Evolutionary conservation across 1,140 invertebrate species (phyloP).

Genomic region (Ylistrum balloti): DNA sequence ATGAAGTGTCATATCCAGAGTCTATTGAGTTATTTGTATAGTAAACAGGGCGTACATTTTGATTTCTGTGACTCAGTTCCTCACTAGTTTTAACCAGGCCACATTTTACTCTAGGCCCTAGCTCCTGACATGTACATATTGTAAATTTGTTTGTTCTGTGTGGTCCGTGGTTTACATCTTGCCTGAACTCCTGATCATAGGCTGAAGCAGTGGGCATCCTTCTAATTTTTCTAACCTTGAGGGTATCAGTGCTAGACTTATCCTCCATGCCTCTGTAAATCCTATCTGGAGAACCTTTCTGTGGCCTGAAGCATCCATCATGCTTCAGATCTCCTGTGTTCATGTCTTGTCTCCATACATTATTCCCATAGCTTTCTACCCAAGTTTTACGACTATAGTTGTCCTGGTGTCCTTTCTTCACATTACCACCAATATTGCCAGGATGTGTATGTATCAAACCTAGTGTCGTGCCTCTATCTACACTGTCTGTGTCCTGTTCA

Average conservation of each 20-base stretch:
- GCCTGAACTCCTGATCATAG: not conserved
- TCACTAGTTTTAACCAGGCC: not conserved
- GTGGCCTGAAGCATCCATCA: too few relatives aligned
- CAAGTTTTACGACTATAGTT: not conserved
- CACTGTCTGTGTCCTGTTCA: not conserved
- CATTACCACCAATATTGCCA: not conserved
- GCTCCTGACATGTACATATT: not conserved
- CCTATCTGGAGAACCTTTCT: not conserved
- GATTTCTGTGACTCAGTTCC: not conserved
- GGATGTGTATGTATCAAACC: not conserved
- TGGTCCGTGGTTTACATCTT: not conserved
- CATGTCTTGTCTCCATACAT: not conserved
- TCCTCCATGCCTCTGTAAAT: not conserved
- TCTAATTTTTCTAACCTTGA: not conserved
- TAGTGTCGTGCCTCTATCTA: not conserved
- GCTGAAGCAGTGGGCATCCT: not conserved
- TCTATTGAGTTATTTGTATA: conserved; percentile 8
- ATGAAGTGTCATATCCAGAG: not conserved
- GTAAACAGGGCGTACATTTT: not conserved
- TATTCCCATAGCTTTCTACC: not conserved
- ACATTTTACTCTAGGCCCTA: not conserved
- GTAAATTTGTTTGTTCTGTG: not conserved
- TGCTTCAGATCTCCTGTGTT: not conserved
- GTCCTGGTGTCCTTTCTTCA: not conserved
- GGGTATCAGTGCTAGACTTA: not conserved